These are phyloP conservation scores for Gastrophryne carolinensis DNA, from an alignment of 2,797 vertebrate genomes.

Conservation along the genomic window DNA sequence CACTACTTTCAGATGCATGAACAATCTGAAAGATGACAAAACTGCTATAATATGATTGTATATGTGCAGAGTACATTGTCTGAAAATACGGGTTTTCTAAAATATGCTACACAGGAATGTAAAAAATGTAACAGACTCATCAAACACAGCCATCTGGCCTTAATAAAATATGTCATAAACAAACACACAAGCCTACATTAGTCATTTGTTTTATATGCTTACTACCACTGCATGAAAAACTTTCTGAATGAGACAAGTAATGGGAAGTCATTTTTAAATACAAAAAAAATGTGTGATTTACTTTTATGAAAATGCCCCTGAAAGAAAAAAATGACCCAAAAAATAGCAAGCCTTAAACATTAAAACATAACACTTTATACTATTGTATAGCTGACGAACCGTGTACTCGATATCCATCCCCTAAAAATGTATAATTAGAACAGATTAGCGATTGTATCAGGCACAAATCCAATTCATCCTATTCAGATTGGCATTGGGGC, in stretches of 20 bases:
- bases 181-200: conserved; percentile 45
- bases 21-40: conserved; percentile 48
- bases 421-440: no score
- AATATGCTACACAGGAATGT: conserved; percentile 49
- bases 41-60: conserved; percentile 49
- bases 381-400: no score
- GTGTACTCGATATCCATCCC: no score
- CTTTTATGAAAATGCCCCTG: no score
- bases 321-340: no score
- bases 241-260: conserved; percentile 21
- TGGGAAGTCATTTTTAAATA: no score
- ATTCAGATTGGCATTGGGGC: no score
- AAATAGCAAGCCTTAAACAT: no score
- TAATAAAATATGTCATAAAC: conserved; percentile 44
- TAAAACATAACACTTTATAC: no score
- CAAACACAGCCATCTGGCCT: conserved; percentile 48
- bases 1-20: conserved; percentile 37
- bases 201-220: conserved; percentile 43
- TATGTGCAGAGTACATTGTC: conserved; percentile 41
- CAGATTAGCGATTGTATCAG: no score
- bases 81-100: conserved; percentile 49
- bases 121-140: conserved; percentile 50
- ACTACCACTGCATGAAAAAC: conserved; percentile 12
- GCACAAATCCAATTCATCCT: no score
- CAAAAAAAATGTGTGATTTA: no score